A percentile compares a stretch with the other conserved stretches of the same genome.
Evolutionary conservation across 2,113 vertebrate genomes (phyloP).

Genomic region (Syrmaticus mikado): DNA sequence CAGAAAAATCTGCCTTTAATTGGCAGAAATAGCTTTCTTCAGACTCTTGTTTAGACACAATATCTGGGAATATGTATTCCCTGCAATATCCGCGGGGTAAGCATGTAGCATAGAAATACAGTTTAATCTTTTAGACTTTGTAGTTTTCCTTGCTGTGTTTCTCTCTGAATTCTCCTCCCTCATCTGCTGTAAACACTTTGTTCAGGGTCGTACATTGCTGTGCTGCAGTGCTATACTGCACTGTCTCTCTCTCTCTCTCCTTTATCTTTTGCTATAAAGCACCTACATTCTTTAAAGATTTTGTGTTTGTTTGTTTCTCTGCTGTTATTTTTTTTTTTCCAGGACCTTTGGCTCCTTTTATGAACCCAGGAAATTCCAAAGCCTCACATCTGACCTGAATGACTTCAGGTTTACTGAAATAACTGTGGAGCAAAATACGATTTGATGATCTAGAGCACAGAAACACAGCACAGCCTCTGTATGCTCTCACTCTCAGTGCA

Average conservation of each 20-base stretch:
- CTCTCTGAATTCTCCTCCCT: not conserved
- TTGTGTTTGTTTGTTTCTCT: not conserved
- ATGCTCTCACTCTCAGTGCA: not conserved
- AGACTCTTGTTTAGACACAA: not conserved
- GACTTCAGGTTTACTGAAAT: not conserved
- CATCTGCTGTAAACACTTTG: not conserved
- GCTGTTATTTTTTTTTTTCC: not conserved
- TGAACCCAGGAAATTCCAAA: not conserved
- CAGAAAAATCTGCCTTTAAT: conserved; percentile 54
- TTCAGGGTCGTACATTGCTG: not conserved
- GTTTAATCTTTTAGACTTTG: not conserved
- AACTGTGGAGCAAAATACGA: not conserved
- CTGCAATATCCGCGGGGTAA: not conserved
- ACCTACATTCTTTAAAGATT: not conserved
- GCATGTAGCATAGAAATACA: not conserved
- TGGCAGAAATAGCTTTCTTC: conserved; percentile 22
- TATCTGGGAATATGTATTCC: not conserved
- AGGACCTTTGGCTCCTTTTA: not conserved
- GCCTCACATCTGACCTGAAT: not conserved
- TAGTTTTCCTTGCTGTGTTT: not conserved
- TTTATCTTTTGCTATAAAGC: not conserved
- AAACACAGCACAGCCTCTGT: not conserved
- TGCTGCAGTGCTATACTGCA: not conserved
- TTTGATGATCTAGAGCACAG: not conserved
- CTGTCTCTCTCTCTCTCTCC: not conserved